phyloP scores from a whole-genome alignment of 2,113 vertebrate genomes.

The Alouatta palliata region DNA sequence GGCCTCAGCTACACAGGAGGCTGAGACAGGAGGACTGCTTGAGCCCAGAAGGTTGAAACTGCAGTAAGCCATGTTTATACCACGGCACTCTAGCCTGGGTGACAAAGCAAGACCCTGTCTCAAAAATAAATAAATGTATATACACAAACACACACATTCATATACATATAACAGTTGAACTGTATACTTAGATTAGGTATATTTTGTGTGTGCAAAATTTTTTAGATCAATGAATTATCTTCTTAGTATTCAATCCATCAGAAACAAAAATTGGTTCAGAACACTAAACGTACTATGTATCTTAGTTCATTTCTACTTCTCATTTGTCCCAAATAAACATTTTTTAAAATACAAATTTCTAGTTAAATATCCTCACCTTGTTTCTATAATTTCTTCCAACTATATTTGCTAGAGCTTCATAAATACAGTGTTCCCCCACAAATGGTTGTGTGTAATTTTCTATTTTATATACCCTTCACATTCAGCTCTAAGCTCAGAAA shows the following conservation, averaged over 20 bases:
- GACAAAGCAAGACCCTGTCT: no score
- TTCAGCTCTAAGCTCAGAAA: conserved; percentile 1
- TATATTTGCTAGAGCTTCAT: background rate
- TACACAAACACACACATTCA: no score
- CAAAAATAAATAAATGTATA: no score
- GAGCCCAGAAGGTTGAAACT: no score
- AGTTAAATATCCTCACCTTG: conserved; percentile 1
- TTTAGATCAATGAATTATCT: background rate
- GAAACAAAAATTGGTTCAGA: conserved; percentile 37
- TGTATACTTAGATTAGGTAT: background rate
- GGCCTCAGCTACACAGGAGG: no score
- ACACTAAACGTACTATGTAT: background rate
- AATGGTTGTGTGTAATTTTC: background rate
- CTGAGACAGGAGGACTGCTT: no score
- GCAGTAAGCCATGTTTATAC: no score
- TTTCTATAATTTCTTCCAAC: conserved; percentile 32
- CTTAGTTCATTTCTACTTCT: conserved; percentile 21
- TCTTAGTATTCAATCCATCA: background rate
- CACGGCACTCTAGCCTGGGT: no score
- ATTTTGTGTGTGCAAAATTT: background rate
- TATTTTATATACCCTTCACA: background rate
- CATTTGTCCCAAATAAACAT: conserved; percentile 31
- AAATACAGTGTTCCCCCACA: background rate
- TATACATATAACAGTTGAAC: background rate
- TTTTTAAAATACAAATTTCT: background rate